Evolutionary conservation across 2,797 vertebrate genomes (phyloP), one percentile per base, ranked within the genome.

Genomic region (Pseudomugil tenellus): DNA sequence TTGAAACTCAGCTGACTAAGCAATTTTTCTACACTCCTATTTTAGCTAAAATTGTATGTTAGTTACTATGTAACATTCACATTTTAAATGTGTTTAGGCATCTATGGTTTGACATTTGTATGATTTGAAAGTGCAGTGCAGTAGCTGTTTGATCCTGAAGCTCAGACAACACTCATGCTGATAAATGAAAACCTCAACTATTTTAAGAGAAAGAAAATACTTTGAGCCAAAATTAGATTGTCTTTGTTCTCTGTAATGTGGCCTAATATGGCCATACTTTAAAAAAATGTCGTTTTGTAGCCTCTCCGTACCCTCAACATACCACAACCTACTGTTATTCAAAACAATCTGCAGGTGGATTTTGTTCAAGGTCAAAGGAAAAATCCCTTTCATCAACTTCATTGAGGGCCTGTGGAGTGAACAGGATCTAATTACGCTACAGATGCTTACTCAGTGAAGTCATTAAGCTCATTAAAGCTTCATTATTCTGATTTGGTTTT

Each of bases 401-500:
- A 60, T 69, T 64, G 62, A 74, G 72, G 73, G 79, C 81, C 74
- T 74, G 66, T 25, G 1, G 81, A 58, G 67, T 61, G 77, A 77
- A 77, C 72, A 28, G 70, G 72, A 76, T 83, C 74, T 83, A 87
- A 91, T 88, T 80, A 87, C 67, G 62, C 72, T 65, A 56, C 58
- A 56, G 69, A 81, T 81, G 80, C 77, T 82, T 83, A 78, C 77
- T 77, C 83, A 68, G 72, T 84, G 67, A 86, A 89, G 84, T 86
- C 81, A 91, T 90, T 87, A 84, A 74, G 80, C 72, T 89, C 80
- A 90, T 91, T 88, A 86, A 74, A 84, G 76, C 79, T 71, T 81
- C 81, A 87, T 89, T 90, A 87, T 87, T 90, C 85, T 83, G 86
- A 87, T 89, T 77, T 77, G 75, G 70, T 81, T 90, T 87, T 82